Evolutionary conservation across 2,113 vertebrate species (phyloP).

Genomic region (Lophura nycthemera): DNA sequence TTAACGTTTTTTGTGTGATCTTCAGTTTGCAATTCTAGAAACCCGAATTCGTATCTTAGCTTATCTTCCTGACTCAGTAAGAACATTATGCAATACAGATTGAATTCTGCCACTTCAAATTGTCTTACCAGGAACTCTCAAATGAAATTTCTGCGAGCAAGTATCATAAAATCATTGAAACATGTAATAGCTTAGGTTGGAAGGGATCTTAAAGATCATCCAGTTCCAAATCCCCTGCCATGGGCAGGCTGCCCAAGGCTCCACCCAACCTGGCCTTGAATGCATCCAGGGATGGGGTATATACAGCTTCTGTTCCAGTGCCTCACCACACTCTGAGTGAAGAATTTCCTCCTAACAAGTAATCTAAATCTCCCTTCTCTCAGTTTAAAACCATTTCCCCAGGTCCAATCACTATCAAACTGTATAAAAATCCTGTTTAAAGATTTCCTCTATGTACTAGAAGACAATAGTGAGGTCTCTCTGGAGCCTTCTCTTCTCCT

Average conservation of each 20-base stretch:
- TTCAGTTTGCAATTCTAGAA: not conserved
- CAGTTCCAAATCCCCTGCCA: not conserved
- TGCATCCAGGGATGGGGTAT: not conserved
- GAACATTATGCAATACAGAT: not conserved
- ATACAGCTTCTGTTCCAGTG: not conserved
- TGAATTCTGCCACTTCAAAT: not conserved
- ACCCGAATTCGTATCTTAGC: not conserved
- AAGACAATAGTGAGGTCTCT: no score
- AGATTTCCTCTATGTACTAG: no score
- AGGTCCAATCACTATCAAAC: no score
- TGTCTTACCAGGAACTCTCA: not conserved
- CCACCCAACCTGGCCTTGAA: not conserved
- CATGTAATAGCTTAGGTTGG: not conserved
- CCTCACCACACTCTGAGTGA: not conserved
- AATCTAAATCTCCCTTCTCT: not conserved
- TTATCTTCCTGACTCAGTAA: not conserved
- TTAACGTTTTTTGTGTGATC: rapidly evolving
- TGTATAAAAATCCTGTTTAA: no score
- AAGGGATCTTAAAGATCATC: not conserved
- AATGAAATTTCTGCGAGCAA: not conserved
- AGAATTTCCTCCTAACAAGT: not conserved
- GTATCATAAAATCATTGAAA: not conserved
- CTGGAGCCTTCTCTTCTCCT: no score
- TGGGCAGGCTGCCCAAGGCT: no score
- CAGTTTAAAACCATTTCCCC: no score